These are phyloP conservation scores for Zootoca vivipara DNA, from an alignment of 2,113 vertebrate genomes.

Conservation along the genomic window DNA sequence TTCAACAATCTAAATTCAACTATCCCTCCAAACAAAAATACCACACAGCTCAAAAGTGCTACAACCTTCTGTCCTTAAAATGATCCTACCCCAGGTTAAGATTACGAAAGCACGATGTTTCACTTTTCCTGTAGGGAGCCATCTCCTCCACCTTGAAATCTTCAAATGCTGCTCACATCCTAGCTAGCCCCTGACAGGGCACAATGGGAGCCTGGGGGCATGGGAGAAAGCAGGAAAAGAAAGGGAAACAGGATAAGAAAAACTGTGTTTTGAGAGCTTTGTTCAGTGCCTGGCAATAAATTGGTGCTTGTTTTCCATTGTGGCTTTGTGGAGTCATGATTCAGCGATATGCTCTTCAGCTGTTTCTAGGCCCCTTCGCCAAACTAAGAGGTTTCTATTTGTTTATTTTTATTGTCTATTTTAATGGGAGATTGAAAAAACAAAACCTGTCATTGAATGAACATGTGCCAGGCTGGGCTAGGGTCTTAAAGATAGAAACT, in stretches of 20 bases:
- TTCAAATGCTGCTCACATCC: not conserved
- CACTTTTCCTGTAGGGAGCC: not conserved
- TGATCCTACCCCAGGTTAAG: not conserved
- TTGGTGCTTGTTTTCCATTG: slow-evolving; percentile 25
- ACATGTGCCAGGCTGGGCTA: slow-evolving; percentile 7
- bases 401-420: not conserved
- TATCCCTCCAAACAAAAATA: not conserved
- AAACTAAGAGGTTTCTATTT: slow-evolving; percentile 43
- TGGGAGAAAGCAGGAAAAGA: not conserved
- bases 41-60: not conserved
- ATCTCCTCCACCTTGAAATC: not conserved
- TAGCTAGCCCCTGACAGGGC: not conserved
- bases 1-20: too few species aligned
- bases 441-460: not conserved
- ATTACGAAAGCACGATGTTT: not conserved
- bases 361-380: slow-evolving; percentile 6
- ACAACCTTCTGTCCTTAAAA: not conserved
- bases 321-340: not conserved
- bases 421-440: not conserved
- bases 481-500: slow-evolving; percentile 11
- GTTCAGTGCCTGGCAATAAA: not conserved
- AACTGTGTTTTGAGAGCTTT: rapidly evolving
- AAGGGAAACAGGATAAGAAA: not conserved
- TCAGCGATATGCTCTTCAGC: slow-evolving; percentile 12
- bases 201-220: not conserved